Evolutionary conservation across 1,140 invertebrate species (phyloP), one percentile per base, ranked within the genome.

Genomic region (Frieseomelitta varia): DNA sequence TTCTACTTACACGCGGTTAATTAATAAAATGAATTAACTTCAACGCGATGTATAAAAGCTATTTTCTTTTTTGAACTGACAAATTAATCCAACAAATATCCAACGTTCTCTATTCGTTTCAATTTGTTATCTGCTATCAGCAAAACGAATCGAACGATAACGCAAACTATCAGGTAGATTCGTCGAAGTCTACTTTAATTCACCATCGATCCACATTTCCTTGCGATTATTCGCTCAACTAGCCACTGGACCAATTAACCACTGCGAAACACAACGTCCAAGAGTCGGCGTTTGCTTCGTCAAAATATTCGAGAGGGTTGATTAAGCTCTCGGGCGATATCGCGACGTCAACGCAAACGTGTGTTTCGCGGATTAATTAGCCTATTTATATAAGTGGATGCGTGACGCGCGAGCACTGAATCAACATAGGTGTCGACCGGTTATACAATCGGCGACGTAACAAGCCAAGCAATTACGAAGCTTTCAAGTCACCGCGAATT

Each of bases 341-440:
- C 47, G 47, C 47, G 21, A 24, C 17, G 79, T 6, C 39, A 47
- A 8, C 39, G 63, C 21, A 34, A 39, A 67, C 63, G 34, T 81
- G 34, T 81, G 55, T 81, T 78, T 63, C 73, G 61, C 19, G 81
- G 65, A 69, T 88, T 88, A 72, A 85, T 88, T 88, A 85, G n/a
- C 47, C 24, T 58, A 76, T 74, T 88, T 78, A 85, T 79, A 73
- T 73, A 88, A 87, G 34, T 27, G 53, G 12, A 34, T n/a, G n/a
- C 63, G 53, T 74, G 76, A 79, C 67, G 77, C 67, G 55, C 61
- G 51, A 55, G 61, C 55, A 30, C 27, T 34, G 10, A 15, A 67
- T 83, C 47, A 51, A 72, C 53, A 34, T 74, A 58, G 68, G 61
- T 77, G 58, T 61, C 69, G 61, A 19, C 58, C 75, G 30, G 84